Evolutionary conservation across 2,888 invertebrate species (phyloP), one percentile per base, ranked within the genome.

Genomic region (Agrotis ipsilon): DNA sequence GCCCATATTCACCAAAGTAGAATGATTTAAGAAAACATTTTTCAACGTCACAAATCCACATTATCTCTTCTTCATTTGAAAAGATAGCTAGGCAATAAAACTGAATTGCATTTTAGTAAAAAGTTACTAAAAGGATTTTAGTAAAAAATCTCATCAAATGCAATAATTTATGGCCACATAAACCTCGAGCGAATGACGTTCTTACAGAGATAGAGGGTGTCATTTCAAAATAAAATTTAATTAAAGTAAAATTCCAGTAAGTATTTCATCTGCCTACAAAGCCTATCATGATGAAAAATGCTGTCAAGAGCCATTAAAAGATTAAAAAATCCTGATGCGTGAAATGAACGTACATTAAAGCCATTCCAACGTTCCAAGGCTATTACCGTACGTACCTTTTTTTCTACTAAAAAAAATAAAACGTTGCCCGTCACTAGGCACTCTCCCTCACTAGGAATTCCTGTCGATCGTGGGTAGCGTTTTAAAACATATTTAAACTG

Each of bases 311-410:
- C 58, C 54, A 52, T 68, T 78, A 65, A 61, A 61, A 74, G 68
- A 75, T 79, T 79, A 79, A 78, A 39, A 78, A 70, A 70, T 11
- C 55, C 51, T 67, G 75, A 66, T 67, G 70, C 80, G 66, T 70
- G 66, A 75, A 78, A 78, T 78, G 61, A 75, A 78, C 58, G 54
- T 19, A 74, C 62, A 79, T 69, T 61, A 54, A 59, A 78, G 45
- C 51, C 45, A 18, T 77, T 45, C 46, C 64, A 65, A 59, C 19
- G 27, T 58, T 58, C 48, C 69, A 68, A 51, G 13, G 60, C 45
- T 51, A 24, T 60, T 59, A 39, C 14, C 43, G 2, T 72, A 48
- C 24, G 52, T 74, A 55, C n/a, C 43, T 49, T 39, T 39, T 27
- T 39, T 39, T 39, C 39, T 11, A 39, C 39, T 11, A 11, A 2